Conservation (phyloP, 2,113 vertebrate genomes). For the Arizona elegans region DNA sequence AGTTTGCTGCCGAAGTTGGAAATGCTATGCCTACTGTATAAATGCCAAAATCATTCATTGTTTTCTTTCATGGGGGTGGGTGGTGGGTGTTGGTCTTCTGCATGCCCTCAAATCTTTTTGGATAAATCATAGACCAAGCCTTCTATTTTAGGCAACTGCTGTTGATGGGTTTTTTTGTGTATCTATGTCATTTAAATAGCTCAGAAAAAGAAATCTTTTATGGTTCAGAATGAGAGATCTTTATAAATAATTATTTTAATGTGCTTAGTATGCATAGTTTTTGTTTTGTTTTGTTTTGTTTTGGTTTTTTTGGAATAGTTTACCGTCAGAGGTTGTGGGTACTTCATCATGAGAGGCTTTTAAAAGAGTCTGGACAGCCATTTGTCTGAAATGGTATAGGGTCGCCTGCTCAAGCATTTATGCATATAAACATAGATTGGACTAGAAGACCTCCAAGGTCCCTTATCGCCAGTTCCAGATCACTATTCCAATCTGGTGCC, state of each 20-base stretch:
- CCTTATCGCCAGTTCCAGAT: background rate
- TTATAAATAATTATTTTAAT: background rate
- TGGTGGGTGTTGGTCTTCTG: background rate
- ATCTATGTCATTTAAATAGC: slow-evolving; percentile 21
- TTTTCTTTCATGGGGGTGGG: background rate
- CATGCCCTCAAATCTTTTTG: slow-evolving; percentile 1
- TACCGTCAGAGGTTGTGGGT: background rate
- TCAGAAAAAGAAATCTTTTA: slow-evolving; percentile 6
- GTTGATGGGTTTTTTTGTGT: background rate
- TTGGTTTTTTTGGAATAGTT: background rate
- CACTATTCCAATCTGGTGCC: background rate
- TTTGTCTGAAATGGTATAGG: background rate
- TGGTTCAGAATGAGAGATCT: slow-evolving; percentile 9
- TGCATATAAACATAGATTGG: background rate
- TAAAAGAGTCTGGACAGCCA: background rate
- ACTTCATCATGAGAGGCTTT: background rate
- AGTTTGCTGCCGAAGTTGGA: slow-evolving; percentile 31
- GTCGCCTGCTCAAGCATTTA: background rate
- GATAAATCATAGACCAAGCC: background rate
- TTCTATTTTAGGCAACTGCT: background rate
- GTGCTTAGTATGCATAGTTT: background rate
- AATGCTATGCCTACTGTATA: background rate
- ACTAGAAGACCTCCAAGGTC: background rate
- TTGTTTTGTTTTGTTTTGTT: too few relatives aligned
- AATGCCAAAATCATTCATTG: slow-evolving; percentile 16